Percentiles rank a stretch among this genome's conserved stretches.
Conservation (phyloP, 2,797 vertebrate genomes). For the Coregonus ussuriensis region DNA sequence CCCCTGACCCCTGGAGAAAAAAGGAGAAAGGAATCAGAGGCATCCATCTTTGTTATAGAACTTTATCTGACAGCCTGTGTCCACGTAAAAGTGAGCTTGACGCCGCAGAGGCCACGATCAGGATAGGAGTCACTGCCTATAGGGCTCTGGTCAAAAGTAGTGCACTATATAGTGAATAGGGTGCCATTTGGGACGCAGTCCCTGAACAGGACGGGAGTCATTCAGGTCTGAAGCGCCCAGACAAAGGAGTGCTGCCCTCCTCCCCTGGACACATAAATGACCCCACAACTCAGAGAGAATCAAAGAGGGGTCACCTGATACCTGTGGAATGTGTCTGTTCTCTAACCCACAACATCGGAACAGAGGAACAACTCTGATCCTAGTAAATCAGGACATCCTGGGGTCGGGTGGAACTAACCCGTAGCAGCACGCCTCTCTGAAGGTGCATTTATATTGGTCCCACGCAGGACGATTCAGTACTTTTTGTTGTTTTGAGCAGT, state of each 20-base stretch:
- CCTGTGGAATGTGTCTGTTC: neutral
- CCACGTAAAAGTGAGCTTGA: neutral
- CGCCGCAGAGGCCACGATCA: no score
- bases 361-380: neutral
- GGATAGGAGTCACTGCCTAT: no score
- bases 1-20: neutral
- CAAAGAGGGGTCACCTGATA: neutral
- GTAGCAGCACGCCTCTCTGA: no score
- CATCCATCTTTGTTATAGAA: neutral
- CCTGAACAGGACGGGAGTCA: neutral
- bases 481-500: no score
- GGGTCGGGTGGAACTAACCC: no score
- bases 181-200: fast-evolving
- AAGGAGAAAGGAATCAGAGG: neutral
- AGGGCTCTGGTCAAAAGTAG: no score
- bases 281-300: neutral
- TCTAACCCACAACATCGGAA: neutral
- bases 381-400: neutral
- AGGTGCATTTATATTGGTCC: no score
- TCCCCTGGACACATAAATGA: neutral
- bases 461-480: no score
- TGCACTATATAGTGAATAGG: no score
- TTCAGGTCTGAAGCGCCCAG: neutral
- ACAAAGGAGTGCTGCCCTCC: neutral
- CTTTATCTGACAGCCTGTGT: neutral